Evolutionary conservation across 2,113 vertebrate species (phyloP), one percentile per base, ranked within the genome.

Genomic region (Speoplatyrhinus poulsoni): DNA sequence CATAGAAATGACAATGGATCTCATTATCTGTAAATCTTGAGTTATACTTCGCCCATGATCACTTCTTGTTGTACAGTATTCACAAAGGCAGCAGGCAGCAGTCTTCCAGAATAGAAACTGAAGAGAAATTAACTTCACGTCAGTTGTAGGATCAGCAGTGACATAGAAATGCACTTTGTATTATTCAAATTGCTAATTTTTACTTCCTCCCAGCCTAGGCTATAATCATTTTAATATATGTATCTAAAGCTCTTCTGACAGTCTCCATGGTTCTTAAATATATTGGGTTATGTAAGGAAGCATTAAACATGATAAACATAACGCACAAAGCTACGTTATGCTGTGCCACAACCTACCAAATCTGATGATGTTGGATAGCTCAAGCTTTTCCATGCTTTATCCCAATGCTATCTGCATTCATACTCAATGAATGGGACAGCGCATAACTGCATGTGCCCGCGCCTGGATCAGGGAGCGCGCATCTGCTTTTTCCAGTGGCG

Each of bases 151-250:
- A 47, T 73, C 75, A 52, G 76, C 80, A 73, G 33, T 80, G 82
- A 77, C 82, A 77, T 76, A 81, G 85, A 89, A 87, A 84, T 59
- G 79, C 73, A 79, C 72, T 77, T 79, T 46, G 52, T 48, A 56
- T 78, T 60, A 60, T 0, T 64, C 58, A 63, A 46, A 33, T n/a
- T 54, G 12, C n/a, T 57, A 9, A 16, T 19, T 19, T 19, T 19
- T 57, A 17, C 55, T 19, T 57, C 3, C 13, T 52, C 11, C 49
- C 11, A 52, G 11, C 12, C 12, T 49, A 49, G 12, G 9, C 48
- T 10, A 49, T 49, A 12, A 12, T 12, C 1, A 49, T 49, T 10
- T 49, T 12, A 49, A 49, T 12, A 3, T 49, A 49, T 49, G 12
- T 49, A 49, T 49, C 48, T 49, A 49, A n/a, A 12, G 50, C 12